phyloP scores from a whole-genome alignment of 2,113 vertebrate species.

The Bos javanicus region DNA sequence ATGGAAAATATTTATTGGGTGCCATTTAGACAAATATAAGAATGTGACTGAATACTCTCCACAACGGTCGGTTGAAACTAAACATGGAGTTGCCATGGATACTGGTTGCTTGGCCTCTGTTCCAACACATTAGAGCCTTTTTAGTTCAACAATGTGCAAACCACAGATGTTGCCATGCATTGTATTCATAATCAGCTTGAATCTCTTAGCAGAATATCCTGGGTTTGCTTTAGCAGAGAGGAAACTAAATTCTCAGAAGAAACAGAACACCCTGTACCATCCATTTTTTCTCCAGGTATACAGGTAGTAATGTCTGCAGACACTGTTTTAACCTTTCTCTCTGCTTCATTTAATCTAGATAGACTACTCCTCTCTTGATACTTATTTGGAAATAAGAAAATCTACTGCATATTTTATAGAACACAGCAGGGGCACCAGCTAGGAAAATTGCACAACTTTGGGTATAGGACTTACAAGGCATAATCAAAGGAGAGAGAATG shows the following conservation, averaged over 20 bases:
- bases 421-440: background rate
- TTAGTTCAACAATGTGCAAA: slow-evolving; percentile 78
- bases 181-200: slow-evolving; percentile 76
- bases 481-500: background rate
- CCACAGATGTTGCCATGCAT: slow-evolving; percentile 73
- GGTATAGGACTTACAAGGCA: background rate
- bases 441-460: background rate
- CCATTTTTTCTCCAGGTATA: background rate
- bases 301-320: background rate
- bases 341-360: background rate
- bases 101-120: slow-evolving; percentile 80
- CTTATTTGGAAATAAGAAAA: slow-evolving; percentile 18
- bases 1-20: slow-evolving; percentile 73
- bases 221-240: slow-evolving; percentile 59
- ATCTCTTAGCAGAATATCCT: slow-evolving; percentile 61
- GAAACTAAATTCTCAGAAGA: slow-evolving; percentile 48
- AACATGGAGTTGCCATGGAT: slow-evolving; percentile 82
- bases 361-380: background rate
- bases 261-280: slow-evolving; percentile 27
- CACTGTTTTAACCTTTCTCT: background rate
- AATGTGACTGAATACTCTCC: slow-evolving; percentile 76
- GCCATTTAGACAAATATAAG: slow-evolving; percentile 74
- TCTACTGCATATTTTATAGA: background rate
- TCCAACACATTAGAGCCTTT: slow-evolving; percentile 78
- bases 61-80: slow-evolving; percentile 71